Conservation (phyloP, 2,888 invertebrate genomes). For the Acanthosepion esculentum region DNA sequence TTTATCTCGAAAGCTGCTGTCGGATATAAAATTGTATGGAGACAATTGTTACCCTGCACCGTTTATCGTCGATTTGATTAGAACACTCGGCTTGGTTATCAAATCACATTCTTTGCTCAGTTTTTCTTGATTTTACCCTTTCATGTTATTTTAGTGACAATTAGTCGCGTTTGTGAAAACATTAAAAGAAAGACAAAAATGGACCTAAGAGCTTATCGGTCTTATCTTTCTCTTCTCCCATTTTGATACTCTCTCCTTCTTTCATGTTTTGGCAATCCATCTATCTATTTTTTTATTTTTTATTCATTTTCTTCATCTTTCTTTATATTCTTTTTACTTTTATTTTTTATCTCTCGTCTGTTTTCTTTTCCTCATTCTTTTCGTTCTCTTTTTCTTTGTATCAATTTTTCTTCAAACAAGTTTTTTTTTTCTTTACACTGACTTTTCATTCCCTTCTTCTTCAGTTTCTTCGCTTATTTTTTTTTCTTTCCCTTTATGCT, state of each 20-base stretch:
- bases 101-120: not conserved
- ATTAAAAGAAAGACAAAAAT: not conserved
- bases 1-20: not conserved
- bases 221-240: not conserved
- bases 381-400: not conserved
- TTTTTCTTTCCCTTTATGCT: not conserved
- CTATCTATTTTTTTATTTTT: not conserved
- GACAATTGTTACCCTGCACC: not conserved
- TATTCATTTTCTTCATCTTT: not conserved
- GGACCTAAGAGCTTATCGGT: too few species aligned
- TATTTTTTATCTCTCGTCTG: not conserved
- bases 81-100: not conserved
- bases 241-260: not conserved
- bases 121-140: not conserved
- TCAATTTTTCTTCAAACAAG: not conserved
- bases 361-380: not conserved
- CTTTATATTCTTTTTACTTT: not conserved
- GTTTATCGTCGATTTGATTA: not conserved
- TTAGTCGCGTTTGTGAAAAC: not conserved
- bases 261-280: not conserved
- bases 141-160: not conserved
- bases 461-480: not conserved
- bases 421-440: not conserved
- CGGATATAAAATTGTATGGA: not conserved
- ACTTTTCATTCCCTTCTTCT: not conserved